Evolutionary conservation across 2,113 vertebrate species (phyloP), one percentile per base, ranked within the genome.

Genomic region (Cairina moschata): DNA sequence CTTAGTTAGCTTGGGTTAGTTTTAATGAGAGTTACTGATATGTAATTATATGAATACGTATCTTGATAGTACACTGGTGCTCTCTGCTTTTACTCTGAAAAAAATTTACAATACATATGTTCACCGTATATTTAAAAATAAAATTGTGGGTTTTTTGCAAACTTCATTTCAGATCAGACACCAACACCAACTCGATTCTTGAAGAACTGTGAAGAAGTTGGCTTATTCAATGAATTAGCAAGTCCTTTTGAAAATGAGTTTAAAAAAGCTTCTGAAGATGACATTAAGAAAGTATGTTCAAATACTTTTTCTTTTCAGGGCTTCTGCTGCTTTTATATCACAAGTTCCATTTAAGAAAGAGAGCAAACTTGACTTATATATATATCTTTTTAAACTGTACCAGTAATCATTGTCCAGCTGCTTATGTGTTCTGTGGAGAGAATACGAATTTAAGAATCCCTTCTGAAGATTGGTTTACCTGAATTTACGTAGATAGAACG

Each of bases 171-270:
- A 99, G 99, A 99, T 98, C 99, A 99, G 98, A 99, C 99, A 31
- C 99, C 99, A 36, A 99, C 99, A 71, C 99, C 99, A 50, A 99
- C 99, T 82, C 99, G 99, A 95, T 99, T 99, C 97, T 96, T 99
- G 95, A 99, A 99, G 98, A 99, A 99, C 98, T 99, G 99, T 96
- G 99, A 99, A 98, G 99, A 99, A 98, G 99, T 99, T 11, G 99
- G 99, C 90, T 98, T 99, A 95, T 99, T 99, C 96, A 99, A 99
- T 97, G 99, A 99, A 93, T 98, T 99, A 68, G 98, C 99, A 83
- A 99, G 99, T 98, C 99, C 99, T 36, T 99, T 99, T 96, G 99
- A 99, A 97, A 99, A 99, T 97, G 99, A 99, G 97, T 99, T 99
- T 98, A 99, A 99, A 98, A 99, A 99, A 97, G 98, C 98, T 67